phyloP scores from a whole-genome alignment of 1,140 invertebrate species.

The Arion vulgaris region DNA sequence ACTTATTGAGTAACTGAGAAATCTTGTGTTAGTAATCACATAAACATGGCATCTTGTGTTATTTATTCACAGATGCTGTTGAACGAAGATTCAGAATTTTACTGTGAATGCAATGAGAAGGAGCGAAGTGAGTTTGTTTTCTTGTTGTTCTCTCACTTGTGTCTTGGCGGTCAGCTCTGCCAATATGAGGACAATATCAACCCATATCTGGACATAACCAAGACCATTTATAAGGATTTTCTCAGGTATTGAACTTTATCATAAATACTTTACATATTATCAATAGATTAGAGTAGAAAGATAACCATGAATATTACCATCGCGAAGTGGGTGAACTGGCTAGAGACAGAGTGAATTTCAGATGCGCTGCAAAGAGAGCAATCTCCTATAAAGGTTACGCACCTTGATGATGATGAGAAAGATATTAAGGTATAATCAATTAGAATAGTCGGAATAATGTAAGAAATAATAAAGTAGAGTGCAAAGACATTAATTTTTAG shows the following conservation, averaged over 20 bases:
- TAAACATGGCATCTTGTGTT: no score
- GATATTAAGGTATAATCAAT: no score
- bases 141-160: constrained; percentile 76
- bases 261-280: not conserved
- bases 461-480: no score
- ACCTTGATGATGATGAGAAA: not conserved
- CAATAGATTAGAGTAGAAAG: no score
- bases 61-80: constrained; percentile 74
- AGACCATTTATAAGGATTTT: constrained; percentile 78
- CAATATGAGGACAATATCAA: constrained; percentile 78
- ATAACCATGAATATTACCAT: no score
- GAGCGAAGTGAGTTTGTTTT: constrained; percentile 78
- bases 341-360: no score
- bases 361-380: no score
- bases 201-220: constrained; percentile 77
- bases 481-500: no score
- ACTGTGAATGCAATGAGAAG: constrained; percentile 72
- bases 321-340: no score
- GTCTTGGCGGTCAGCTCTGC: constrained; percentile 77
- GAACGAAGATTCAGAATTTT: constrained; percentile 75
- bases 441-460: no score
- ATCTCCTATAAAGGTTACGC: not conserved
- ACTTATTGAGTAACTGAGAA: no score
- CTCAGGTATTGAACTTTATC: constrained; percentile 71
- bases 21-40: no score